A percentile compares a stretch with the other conserved stretches of the same genome.
These are phyloP conservation scores for Paratrypauchen microcephalus DNA, from an alignment of 2,797 vertebrate species.

Conservation along the genomic window DNA sequence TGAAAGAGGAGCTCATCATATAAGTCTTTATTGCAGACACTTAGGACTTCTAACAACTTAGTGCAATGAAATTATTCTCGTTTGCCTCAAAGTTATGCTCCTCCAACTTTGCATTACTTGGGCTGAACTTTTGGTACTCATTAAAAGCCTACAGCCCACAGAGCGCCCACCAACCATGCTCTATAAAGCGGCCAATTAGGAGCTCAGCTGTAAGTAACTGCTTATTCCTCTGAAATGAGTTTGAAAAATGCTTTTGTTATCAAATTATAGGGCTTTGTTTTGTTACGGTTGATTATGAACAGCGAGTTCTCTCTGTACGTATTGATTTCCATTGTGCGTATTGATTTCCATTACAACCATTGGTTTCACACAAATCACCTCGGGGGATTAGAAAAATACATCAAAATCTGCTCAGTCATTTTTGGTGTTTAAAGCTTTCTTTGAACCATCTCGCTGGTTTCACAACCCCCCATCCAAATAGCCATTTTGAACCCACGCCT, in stretches of 20 bases:
- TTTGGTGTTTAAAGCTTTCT: conserved; percentile 56
- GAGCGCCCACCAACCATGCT: conserved; percentile 9
- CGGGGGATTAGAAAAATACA: conserved; percentile 56
- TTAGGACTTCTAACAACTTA: conserved; percentile 7
- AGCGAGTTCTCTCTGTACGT: conserved; percentile 25
- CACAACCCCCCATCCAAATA: conserved; percentile 64
- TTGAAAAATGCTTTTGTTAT: conserved; percentile 38
- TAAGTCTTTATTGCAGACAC: conserved; percentile 13
- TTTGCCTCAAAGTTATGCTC: background rate
- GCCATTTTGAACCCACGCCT: conserved; percentile 62
- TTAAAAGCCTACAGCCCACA: conserved; percentile 7
- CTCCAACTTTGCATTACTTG: conserved; percentile 14
- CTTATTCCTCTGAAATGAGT: conserved; percentile 27
- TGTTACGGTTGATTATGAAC: conserved; percentile 52
- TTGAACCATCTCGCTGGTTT: conserved; percentile 56
- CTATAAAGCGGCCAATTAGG: conserved; percentile 31
- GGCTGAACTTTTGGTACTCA: conserved; percentile 2
- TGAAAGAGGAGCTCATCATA: conserved; percentile 18
- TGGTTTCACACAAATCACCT: conserved; percentile 60
- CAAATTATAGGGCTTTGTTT: conserved; percentile 41
- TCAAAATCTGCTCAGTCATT: conserved; percentile 55
- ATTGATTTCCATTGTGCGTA: conserved; percentile 61
- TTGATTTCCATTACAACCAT: conserved; percentile 60
- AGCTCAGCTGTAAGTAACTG: conserved; percentile 34
- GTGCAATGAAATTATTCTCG: background rate